phyloP scores from a whole-genome alignment of 1,140 invertebrate species.

The Bombus ignitus region DNA sequence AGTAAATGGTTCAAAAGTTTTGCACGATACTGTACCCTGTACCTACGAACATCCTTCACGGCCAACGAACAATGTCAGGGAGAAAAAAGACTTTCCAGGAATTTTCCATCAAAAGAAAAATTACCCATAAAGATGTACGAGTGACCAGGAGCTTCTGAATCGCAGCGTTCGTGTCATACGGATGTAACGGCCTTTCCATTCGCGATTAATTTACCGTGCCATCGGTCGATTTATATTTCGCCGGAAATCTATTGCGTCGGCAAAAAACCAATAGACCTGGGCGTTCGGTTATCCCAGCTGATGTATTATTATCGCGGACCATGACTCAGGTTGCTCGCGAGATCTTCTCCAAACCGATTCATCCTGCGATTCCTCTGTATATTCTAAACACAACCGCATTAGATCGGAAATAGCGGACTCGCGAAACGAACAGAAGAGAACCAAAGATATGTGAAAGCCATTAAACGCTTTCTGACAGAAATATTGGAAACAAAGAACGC shows the following conservation, averaged over 20 bases:
- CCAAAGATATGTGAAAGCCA: too few species aligned
- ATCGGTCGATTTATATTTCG: slow-evolving; percentile 33
- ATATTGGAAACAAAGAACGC: too few species aligned
- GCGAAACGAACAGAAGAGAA: too few species aligned
- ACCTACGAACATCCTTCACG: too few species aligned
- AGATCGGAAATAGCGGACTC: too few species aligned
- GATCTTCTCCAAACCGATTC: background rate
- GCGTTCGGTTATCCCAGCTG: slow-evolving; percentile 32
- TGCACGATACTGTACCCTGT: too few species aligned
- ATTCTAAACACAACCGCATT: too few species aligned
- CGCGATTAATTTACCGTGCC: slow-evolving; percentile 38
- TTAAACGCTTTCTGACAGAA: too few species aligned
- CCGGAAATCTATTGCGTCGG: slow-evolving; percentile 37
- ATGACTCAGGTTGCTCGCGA: background rate
- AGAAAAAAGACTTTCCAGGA: background rate
- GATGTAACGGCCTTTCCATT: background rate
- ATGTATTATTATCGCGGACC: slow-evolving; percentile 36
- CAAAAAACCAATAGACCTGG: slow-evolving; percentile 39
- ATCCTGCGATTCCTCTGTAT: background rate
- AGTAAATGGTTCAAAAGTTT: too few species aligned
- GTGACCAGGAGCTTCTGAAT: background rate
- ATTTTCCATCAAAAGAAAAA: background rate
- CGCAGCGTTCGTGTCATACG: background rate
- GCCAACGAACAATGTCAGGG: too few species aligned
- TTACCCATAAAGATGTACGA: too few species aligned